Base-by-base conservation (phyloP, 1,140 invertebrate species). In the Leptoteleia sp. region DNA sequence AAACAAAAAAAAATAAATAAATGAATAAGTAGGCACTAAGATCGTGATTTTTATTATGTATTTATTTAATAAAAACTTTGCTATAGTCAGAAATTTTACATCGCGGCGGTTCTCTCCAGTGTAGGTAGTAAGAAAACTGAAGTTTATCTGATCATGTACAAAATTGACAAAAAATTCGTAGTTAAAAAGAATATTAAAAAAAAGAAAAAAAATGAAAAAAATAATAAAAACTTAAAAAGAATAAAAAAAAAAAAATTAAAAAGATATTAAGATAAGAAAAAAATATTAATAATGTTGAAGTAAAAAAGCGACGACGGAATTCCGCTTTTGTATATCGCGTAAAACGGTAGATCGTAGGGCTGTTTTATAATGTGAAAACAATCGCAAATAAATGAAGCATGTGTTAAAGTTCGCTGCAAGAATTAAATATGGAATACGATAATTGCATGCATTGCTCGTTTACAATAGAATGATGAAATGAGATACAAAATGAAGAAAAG, bases 1-100 rank as follows among this genome's bases (percentile, higher is more conserved):
- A 54, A 55, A 35, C 11, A 16, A 71, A 52, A 27, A 64, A 48
- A n/a, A 31, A 52, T 48, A 57, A 55, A 33, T 8, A 42, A n/a
- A 67, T 12, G 59, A 50, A 61, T 19, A 80, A 76, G 64, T 87
- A 85, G 82, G 57, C 82, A 80, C 73, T 89, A 85, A 88, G 81
- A 76, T 87, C 79, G 79, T 82, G 80, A 87, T 85, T 86, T 80
- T 80, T 85, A 81, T 81, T 80, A 80, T 86, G 83, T 89, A 88
- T 88, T 88, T 88, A 89, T 89, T 88, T 85, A 85, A 84, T 82
- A 84, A 84, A 67, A 70, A 43, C 33, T 68, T 73, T 75, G 62
- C 62, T 79, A 68, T 79, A 79, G 68, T 79, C 35, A 62, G 12
- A 68, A 54, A 61, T 67, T 70, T 76, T 80, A 67, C 59, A 73